Conservation (phyloP, 2,888 invertebrate species). For the Sphaeridia pumilis region DNA sequence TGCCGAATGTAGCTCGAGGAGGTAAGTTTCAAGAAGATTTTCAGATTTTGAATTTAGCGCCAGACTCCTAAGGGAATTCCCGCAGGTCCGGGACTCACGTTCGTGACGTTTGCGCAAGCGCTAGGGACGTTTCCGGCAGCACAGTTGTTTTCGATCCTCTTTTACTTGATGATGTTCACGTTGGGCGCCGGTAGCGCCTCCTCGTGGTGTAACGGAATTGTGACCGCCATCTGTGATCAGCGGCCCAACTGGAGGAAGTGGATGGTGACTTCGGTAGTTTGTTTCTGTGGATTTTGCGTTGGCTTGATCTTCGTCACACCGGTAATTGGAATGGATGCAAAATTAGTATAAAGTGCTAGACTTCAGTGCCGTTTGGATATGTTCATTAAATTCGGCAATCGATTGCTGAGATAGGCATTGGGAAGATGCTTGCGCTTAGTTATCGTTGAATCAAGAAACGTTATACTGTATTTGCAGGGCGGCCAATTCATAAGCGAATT, state of each 20-base stretch:
- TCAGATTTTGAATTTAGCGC: too few relatives aligned
- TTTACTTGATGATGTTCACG: constrained; percentile 70
- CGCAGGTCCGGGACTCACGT: constrained; percentile 51
- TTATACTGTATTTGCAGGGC: too few relatives aligned
- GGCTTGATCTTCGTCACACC: constrained; percentile 61
- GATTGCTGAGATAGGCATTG: too few relatives aligned
- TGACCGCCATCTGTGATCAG: constrained; percentile 56
- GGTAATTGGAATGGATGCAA: too few relatives aligned
- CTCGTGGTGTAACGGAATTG: constrained; percentile 55
- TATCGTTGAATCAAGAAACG: too few relatives aligned
- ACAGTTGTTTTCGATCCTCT: constrained; percentile 60
- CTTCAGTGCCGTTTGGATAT: too few relatives aligned
- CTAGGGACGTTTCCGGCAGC: constrained; percentile 63
- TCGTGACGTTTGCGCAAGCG: constrained; percentile 73
- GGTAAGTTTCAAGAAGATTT: too few relatives aligned
- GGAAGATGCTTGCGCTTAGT: too few relatives aligned
- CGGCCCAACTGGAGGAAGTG: constrained; percentile 51
- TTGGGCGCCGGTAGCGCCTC: constrained; percentile 65
- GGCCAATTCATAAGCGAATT: constrained; percentile 51
- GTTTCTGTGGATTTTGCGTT: constrained; percentile 48
- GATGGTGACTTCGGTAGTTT: constrained; percentile 49
- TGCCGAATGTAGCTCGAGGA: not conserved
- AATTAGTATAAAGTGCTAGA: too few relatives aligned
- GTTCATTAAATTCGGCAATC: too few relatives aligned
- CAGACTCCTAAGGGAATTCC: too few relatives aligned